A percentile compares a stretch with the other conserved stretches of the same genome.
These are phyloP conservation scores for Ranitomeya variabilis DNA, from an alignment of 2,113 vertebrate genomes.

Conservation along the genomic window DNA sequence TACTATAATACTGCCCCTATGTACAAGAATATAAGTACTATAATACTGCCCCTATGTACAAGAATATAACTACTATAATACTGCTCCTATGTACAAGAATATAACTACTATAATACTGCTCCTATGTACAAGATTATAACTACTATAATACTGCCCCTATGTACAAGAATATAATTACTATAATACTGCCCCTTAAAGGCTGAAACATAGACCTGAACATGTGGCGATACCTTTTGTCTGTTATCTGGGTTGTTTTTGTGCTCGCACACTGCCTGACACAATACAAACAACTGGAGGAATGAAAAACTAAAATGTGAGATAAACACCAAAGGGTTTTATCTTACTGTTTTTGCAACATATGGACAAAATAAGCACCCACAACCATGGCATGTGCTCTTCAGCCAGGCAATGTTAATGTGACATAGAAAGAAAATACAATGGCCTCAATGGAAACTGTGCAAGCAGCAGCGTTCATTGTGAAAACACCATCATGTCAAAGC, in stretches of 20 bases:
- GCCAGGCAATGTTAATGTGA: neutral
- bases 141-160: neutral
- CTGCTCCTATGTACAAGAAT: too few species aligned
- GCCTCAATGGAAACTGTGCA: neutral
- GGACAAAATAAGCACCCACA: neutral
- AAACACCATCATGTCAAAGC: neutral
- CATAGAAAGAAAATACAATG: neutral
- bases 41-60: too few species aligned
- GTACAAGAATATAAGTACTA: too few species aligned
- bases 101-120: too few species aligned
- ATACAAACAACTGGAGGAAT: neutral
- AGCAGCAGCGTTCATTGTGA: neutral
- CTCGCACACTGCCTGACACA: neutral
- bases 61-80: too few species aligned
- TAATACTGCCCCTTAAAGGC: neutral
- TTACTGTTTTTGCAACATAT: conserved; percentile 8
- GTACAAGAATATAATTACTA: conserved; percentile 16
- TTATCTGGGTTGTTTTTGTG: neutral
- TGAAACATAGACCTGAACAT: neutral
- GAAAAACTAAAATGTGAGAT: conserved; percentile 8
- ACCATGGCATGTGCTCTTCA: neutral
- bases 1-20: too few species aligned
- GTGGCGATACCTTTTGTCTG: neutral
- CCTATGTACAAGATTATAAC: too few species aligned
- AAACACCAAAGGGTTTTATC: conserved; percentile 21